These are phyloP conservation scores for Neoaliturus tenellus DNA, from an alignment of 2,888 invertebrate species.

Conservation along the genomic window DNA sequence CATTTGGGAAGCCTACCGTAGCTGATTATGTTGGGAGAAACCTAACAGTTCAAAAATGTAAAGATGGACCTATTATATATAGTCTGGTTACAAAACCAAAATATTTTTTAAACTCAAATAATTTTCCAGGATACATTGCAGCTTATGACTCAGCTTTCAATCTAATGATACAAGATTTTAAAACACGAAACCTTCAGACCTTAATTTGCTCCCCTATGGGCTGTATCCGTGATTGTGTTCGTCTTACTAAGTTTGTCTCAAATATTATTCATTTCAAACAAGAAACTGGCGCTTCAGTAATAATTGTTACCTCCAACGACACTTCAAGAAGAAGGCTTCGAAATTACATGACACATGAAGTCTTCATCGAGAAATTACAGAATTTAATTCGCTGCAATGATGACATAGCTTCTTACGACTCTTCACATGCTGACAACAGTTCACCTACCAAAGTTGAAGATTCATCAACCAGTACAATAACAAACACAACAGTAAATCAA, in stretches of 20 bases:
- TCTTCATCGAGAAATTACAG: too few species aligned
- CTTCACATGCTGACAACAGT: too few species aligned
- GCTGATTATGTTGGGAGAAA: background rate
- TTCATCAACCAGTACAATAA: too few species aligned
- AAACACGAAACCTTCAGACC: background rate
- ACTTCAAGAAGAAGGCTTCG: background rate
- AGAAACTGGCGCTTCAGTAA: background rate
- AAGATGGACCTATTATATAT: background rate
- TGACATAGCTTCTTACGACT: too few species aligned
- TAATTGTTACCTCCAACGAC: background rate
- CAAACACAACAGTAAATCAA: too few species aligned
- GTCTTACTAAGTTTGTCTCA: background rate
- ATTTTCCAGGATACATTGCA: background rate
- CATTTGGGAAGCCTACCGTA: background rate
- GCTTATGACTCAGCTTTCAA: background rate
- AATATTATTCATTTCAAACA: background rate
- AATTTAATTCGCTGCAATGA: too few species aligned
- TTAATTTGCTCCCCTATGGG: background rate
- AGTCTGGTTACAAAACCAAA: background rate
- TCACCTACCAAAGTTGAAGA: too few species aligned
- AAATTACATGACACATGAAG: too few species aligned
- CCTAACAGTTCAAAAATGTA: background rate
- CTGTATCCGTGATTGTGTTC: background rate
- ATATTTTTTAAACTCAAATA: background rate
- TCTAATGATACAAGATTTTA: background rate